Evolutionary conservation across 2,113 vertebrate species (phyloP).

Genomic region (Eonycteris spelaea): DNA sequence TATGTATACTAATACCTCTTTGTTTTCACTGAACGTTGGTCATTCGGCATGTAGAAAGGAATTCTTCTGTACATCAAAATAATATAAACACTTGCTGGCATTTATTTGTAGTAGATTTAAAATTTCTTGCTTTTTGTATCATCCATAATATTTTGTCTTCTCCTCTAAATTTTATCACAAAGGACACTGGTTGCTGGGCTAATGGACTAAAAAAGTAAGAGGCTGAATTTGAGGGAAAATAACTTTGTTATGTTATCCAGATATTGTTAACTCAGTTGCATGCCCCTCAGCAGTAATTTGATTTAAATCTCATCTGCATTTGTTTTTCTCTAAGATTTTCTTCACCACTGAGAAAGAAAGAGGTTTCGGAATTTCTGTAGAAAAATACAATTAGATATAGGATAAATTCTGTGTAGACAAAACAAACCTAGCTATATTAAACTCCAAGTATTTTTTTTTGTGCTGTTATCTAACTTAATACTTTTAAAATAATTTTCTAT

Average conservation of each 20-base stretch:
- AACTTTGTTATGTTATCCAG: neutral
- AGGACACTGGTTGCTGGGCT: neutral
- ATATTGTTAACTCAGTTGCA: neutral
- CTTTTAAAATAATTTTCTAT: neutral
- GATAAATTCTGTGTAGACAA: neutral
- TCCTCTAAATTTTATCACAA: neutral
- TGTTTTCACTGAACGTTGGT: neutral
- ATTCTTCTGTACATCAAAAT: neutral
- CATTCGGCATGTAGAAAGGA: slow-evolving; percentile 4
- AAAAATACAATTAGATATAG: neutral
- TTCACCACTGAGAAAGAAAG: neutral
- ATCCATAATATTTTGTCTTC: neutral
- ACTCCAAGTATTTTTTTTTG: slow-evolving; percentile 16
- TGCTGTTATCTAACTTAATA: neutral
- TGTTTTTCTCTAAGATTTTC: neutral
- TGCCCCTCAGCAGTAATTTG: neutral
- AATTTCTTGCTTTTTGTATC: slow-evolving; percentile 5
- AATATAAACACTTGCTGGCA: neutral
- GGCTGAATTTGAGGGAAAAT: neutral
- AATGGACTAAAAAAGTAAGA: neutral
- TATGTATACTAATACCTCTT: neutral
- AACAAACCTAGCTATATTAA: neutral
- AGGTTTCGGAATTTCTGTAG: neutral
- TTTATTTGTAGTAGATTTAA: neutral
- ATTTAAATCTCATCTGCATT: slow-evolving; percentile 30